phyloP scores from a whole-genome alignment of 2,888 invertebrate genomes.

The Eumerus sabulonum region DNA sequence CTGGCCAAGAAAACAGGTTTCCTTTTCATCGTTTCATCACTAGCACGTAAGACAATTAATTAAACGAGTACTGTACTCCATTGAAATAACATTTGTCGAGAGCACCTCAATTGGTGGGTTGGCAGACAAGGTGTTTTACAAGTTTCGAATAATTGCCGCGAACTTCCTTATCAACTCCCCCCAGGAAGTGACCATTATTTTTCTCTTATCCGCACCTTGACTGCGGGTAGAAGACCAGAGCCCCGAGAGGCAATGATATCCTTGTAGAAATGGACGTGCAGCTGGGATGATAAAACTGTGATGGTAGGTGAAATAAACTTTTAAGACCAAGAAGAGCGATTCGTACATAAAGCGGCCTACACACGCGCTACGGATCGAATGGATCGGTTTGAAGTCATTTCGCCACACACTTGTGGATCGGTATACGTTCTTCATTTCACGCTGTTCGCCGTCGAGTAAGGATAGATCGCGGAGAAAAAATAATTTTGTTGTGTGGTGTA shows the following conservation, averaged over 20 bases:
- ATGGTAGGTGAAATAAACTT: conserved; percentile 30
- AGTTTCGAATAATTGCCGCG: conserved; percentile 56
- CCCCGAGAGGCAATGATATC: conserved; percentile 20
- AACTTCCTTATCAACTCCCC: conserved; percentile 46
- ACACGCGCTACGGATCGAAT: too few relatives aligned
- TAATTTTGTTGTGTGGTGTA: too few relatives aligned
- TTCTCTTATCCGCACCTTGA: conserved; percentile 51
- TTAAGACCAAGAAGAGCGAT: conserved; percentile 21
- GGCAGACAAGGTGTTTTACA: conserved; percentile 55
- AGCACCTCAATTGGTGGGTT: conserved; percentile 40
- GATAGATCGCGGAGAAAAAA: too few relatives aligned
- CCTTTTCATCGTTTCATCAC: conserved; percentile 65
- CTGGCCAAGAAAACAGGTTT: conserved; percentile 41
- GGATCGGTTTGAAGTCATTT: too few relatives aligned
- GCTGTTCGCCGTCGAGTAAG: too few relatives aligned
- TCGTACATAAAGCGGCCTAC: too few relatives aligned
- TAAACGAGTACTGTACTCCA: conserved; percentile 44
- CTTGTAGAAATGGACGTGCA: conserved; percentile 45
- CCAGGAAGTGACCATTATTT: conserved; percentile 62
- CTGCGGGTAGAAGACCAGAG: too few relatives aligned
- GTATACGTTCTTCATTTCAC: too few relatives aligned
- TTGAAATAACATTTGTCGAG: conserved; percentile 61
- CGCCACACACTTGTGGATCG: too few relatives aligned
- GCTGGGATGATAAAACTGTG: conserved; percentile 42
- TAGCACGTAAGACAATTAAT: conserved; percentile 62